Evolutionary conservation across 2,888 invertebrate species (phyloP).

Genomic region (Antheraea yamamai): DNA sequence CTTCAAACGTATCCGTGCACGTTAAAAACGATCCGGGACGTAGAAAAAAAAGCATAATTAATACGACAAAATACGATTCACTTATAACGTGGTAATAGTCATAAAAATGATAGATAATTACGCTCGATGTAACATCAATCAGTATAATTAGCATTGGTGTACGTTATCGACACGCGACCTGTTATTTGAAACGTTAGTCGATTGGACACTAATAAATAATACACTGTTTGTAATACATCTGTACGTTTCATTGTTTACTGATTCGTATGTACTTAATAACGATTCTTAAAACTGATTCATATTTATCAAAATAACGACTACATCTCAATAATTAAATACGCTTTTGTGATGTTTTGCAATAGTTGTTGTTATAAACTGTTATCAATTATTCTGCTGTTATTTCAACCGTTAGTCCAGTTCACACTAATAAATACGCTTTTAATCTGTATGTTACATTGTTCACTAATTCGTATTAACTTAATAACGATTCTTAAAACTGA

Average conservation of each 20-base stretch:
- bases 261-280: too few species aligned
- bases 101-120: not conserved
- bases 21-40: not conserved
- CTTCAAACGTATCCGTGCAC: not conserved
- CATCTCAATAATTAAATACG: too few species aligned
- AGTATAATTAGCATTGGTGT: not conserved
- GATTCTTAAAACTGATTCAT: too few species aligned
- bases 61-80: not conserved
- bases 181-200: not conserved
- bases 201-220: not conserved
- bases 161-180: not conserved
- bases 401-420: too few species aligned
- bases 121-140: not conserved
- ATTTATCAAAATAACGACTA: too few species aligned
- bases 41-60: not conserved
- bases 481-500: too few species aligned
- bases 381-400: too few species aligned
- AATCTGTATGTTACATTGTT: not conserved
- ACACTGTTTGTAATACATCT: not conserved
- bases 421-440: too few species aligned
- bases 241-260: not conserved
- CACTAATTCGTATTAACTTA: too few species aligned
- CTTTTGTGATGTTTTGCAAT: too few species aligned
- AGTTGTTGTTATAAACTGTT: too few species aligned
- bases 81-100: conserved; percentile 1